Evolutionary conservation across 2,888 invertebrate species (phyloP), one percentile per base, ranked within the genome.

Genomic region (Agonopterix arenella): DNA sequence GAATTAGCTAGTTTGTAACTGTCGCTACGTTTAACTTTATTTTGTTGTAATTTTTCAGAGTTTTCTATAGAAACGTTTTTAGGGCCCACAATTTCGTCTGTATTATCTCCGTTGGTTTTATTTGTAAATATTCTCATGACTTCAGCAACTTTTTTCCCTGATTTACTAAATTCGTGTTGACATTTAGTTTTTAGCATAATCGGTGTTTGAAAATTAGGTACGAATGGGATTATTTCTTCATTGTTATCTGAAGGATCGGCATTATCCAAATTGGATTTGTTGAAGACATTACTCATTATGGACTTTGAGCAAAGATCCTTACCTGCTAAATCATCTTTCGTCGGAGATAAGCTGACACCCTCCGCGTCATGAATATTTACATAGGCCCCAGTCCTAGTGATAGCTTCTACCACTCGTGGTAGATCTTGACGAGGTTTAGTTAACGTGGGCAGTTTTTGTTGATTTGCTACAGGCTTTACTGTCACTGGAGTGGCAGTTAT

Each of bases 1-100:
- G 92, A 92, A 80, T 96, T 96, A 11, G 96, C 96, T 77, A 94
- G 90, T 58, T 95, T 92, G 73, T 96, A 96, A 80, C 96, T 96
- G 76, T 96, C 95, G 74, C 95, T 95, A 53, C 96, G 93, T 79
- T 94, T 95, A 45, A 96, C 89, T 82, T 92, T 92, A 59, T 66
- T 77, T 52, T 73, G 71, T 52, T 73, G 60, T 11, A 72, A 70
- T 58, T 77, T 85, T 49, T 80, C 76, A 45, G 56, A 56, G 53
- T 52, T 48, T 52, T 73, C 65, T 48, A 61, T 60, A 54, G 60
- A 61, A 55, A 48, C 42, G 52, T 61, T 60, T 52, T 59, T 63
- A 49, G 58, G 49, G 55, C 58, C 61, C 50, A 62, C 49, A 54
- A 60, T 56, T 51, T 70, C 67, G 36, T 59, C 66, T 53, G 68